Evolutionary conservation across 2,113 vertebrate species (phyloP), one percentile per base, ranked within the genome.

Genomic region (Capreolus pygargus): DNA sequence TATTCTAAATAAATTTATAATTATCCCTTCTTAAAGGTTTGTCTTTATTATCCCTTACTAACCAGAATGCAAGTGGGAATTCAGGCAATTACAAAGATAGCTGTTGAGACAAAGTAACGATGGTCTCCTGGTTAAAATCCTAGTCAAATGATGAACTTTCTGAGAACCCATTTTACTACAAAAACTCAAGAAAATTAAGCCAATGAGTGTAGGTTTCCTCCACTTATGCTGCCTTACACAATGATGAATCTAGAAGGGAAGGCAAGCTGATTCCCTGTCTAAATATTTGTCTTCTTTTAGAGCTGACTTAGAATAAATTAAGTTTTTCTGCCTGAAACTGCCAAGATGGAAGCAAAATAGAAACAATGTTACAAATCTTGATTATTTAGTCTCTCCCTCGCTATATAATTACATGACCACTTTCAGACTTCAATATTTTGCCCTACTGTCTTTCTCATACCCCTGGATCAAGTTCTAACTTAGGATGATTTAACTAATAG

Each of bases 251-350:
- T 58, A 94, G 83, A 81, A 88, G 93, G 95, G 58, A 79, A 70
- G 39, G 89, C 45, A 67, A 82, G 93, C 67, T 97, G 96, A 97
- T 93, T 94, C 84, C 89, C 89, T 98, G 91, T 97, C 97, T 90
- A 98, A 97, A 97, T 97, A 98, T 97, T 97, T 98, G 86, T 93
- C 95, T 96, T 96, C 74, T 86, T 97, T 95, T 88, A 97, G 91
- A 98, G 81, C 64, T 94, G 78, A 86, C 58, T 92, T 85, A 36
- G 96, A 97, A 98, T 95, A 97, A 95, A 97, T 98, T 94, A 90
- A 94, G 74, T n/a, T 52, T 70, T 93, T 92, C 93, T 97, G 93
- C 86, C 16, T 81, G 94, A 89, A 89, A 97, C 84, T n/a, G 93
- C 54, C n/a, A 78, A 93, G 54, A 94, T 74, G 45, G 12, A 11